A percentile compares a stretch with the other conserved stretches of the same genome.
Conservation (phyloP, 2,113 vertebrate species). For the Propithecus coquereli region DNA sequence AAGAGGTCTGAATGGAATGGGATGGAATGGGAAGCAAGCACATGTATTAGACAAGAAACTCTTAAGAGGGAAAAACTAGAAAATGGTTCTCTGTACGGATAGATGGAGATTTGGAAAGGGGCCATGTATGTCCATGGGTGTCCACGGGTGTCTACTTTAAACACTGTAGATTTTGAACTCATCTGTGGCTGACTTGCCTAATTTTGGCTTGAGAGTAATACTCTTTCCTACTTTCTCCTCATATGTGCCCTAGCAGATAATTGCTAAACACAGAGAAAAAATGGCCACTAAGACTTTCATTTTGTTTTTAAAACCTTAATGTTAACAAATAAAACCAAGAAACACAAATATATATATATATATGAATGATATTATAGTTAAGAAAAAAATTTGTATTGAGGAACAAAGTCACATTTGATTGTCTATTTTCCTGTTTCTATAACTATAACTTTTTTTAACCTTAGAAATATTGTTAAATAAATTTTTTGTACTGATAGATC, state of each 20-base stretch:
- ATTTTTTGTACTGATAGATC: not conserved
- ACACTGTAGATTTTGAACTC: not conserved
- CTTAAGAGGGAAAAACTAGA: not conserved
- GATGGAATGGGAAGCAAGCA: not conserved
- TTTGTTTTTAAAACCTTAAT: constrained; percentile 23
- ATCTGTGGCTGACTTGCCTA: not conserved
- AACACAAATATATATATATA: not conserved
- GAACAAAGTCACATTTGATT: not conserved
- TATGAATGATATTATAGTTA: not conserved
- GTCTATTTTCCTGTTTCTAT: constrained; percentile 23
- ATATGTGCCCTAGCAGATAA: not conserved
- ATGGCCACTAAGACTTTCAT: not conserved
- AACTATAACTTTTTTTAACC: not conserved
- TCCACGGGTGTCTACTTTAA: not conserved
- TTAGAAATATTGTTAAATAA: not conserved
- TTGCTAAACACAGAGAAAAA: not conserved
- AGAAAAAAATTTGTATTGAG: not conserved
- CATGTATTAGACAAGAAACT: not conserved
- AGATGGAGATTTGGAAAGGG: not conserved
- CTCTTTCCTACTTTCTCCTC: not conserved
- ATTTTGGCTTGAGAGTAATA: not conserved
- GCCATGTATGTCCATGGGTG: not conserved
- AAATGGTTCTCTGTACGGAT: not conserved
- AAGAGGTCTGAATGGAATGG: not conserved
- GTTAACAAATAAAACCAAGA: not conserved